Evolutionary conservation across 1,140 invertebrate species (phyloP), one percentile per base, ranked within the genome.

Genomic region (Sesamia nonagrioides): DNA sequence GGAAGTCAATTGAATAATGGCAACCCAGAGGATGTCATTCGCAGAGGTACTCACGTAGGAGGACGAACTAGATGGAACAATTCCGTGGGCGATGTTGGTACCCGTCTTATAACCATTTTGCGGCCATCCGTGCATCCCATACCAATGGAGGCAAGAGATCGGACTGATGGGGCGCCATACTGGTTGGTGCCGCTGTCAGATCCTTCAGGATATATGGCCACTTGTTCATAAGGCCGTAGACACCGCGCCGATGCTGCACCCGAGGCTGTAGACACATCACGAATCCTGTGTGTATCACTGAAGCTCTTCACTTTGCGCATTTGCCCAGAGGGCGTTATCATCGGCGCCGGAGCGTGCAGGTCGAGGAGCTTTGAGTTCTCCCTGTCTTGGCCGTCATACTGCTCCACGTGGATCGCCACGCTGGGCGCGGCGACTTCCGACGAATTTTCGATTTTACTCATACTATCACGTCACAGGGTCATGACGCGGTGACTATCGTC

Each of bases 91-190:
- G 97, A 97, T 27, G 97, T 97, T 54, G 97, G 97, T 66, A 98
- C 97, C 84, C 97, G 95, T 84, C 97, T 95, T 78, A 98, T 97
- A 81, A 97, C 97, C 95, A 98, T 96, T 95, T 97, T 97, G 82
- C 97, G 96, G n/a, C 97, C 97, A 92, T 98, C 97, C 27, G 97
- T 98, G 66, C 97, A 98, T 3, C 97, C 97, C 96, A 98, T 97
- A 35, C 97, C 97, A 80, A 98, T 97, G 35, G 97, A 98, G 61
- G 97, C 97, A 80, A 98, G 96, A 35, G 97, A 97, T 61, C 97
- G 95, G 40, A 97, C 96, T 8, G 97, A 97, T 15, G 96, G 95
- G 42, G 96, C 96, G 83, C 60, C 60, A 66, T 95, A 93, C 69
- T 94, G 91, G 81, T 92, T 95, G 42, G 94, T 95, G 68, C 93